Base-by-base conservation (phyloP, 1,140 invertebrate species). In the Ips nitidus region DNA sequence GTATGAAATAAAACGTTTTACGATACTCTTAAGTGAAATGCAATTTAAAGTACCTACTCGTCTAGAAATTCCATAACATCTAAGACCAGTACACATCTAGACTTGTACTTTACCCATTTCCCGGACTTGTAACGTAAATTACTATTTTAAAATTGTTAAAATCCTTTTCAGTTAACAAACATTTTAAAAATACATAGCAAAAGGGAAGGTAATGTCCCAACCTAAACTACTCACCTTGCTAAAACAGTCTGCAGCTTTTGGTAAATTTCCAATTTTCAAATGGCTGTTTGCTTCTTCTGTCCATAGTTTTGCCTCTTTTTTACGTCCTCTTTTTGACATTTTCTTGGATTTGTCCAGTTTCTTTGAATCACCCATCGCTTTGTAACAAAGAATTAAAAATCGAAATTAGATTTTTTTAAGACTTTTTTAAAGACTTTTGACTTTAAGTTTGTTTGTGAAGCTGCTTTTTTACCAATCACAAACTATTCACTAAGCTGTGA, bases 281-380 rank as follows among this genome's bases (percentile, higher is more conserved):
- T 91, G 88, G 66, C 85, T 87, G 1, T 84, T 84, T 36, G 89
- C 89, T 79, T 91, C 90, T 76, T 91, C 89, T 37, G 87, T 84
- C 62, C 85, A 79, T 22, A 86, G 72, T 75, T 89, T 86, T 37
- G 77, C 73, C 71, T 79, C 75, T 43, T 77, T 77, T 70, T 75
- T 77, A 60, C 77, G 74, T 1, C 53, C 53, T 50, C 6, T 36
- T 55, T 55, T 36, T 36, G 4, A 4, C 37, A 55, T 22, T 38
- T 2, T 36, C 36, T 38, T 5, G 3, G 52, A 36, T 38, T 55
- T 55, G 5, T 37, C 52, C 42, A 41, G 8, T 42, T 59, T 59
- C 37, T 7, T 59, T 42, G 8, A 8, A 42, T 41, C 41, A 4
- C 39, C 40, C 57, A 59, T 41, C 6, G 7, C 37, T 37, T 55